Evolutionary conservation across 1,140 invertebrate species (phyloP).

Genomic region (Helicoverpa armigera): DNA sequence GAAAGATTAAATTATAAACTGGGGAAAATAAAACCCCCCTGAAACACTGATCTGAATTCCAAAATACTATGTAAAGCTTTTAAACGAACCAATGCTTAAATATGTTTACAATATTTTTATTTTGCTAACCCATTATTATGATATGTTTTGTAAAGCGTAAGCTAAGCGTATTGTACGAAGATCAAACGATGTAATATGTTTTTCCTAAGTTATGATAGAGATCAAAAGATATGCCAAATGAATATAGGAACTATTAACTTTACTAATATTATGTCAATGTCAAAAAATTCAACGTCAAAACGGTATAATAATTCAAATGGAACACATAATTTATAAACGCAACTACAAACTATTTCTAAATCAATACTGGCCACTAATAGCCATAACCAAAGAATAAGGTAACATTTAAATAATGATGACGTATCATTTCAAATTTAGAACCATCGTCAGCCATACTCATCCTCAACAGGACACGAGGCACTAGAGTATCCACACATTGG

Average conservation of each 20-base stretch:
- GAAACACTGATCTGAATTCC: too few species aligned
- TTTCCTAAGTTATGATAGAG: neutral
- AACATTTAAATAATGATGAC: neutral
- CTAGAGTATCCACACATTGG: too few species aligned
- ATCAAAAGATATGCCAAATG: constrained; percentile 2
- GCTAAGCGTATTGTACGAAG: neutral
- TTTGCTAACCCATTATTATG: neutral
- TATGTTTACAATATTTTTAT: neutral
- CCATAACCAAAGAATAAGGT: neutral
- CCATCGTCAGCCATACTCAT: neutral
- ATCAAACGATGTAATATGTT: neutral
- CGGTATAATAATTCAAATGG: too few species aligned
- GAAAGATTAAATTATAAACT: too few species aligned
- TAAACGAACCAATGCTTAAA: too few species aligned
- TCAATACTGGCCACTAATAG: too few species aligned
- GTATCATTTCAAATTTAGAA: neutral
- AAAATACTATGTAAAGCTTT: too few species aligned
- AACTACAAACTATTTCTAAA: too few species aligned
- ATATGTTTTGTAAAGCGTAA: too few species aligned
- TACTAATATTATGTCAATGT: neutral
- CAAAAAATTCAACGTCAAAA: too few species aligned
- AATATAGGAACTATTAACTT: neutral
- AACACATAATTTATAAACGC: too few species aligned
- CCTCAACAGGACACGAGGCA: neutral
- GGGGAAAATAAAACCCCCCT: too few species aligned